A percentile compares a stretch with the other conserved stretches of the same genome.
Conservation (phyloP, 2,888 invertebrate genomes). For the Isotomurus palustris region DNA sequence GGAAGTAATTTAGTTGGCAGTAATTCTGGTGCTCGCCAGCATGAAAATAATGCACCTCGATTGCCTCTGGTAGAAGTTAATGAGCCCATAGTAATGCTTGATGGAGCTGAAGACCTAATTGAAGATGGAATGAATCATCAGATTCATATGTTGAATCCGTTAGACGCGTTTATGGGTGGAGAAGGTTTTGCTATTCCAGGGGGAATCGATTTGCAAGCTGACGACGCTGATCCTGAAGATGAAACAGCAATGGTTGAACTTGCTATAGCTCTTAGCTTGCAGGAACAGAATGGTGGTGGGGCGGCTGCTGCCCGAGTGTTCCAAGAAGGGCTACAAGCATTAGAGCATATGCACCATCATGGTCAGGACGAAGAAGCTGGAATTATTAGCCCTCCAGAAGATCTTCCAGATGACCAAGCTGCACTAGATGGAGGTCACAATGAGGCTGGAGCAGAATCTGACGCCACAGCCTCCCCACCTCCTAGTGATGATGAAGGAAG, state of each 20-base stretch:
- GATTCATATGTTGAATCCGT: slow-evolving; percentile 39
- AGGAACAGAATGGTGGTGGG: slow-evolving; percentile 66
- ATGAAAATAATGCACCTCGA: slow-evolving; percentile 11
- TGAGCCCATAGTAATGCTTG: slow-evolving; percentile 45
- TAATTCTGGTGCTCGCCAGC: background rate
- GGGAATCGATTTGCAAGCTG: slow-evolving; percentile 75
- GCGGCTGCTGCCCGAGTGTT: slow-evolving; percentile 53
- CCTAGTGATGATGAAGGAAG: slow-evolving; percentile 92
- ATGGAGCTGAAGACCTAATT: slow-evolving; percentile 39
- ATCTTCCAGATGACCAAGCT: slow-evolving; percentile 32
- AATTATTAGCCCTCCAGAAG: slow-evolving; percentile 41
- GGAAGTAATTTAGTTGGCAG: slow-evolving; percentile 1
- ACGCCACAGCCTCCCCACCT: slow-evolving; percentile 54
- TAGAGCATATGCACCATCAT: slow-evolving; percentile 46
- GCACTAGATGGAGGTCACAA: slow-evolving; percentile 20
- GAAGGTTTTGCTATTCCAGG: slow-evolving; percentile 42
- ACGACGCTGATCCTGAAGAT: slow-evolving; percentile 94
- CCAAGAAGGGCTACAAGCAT: slow-evolving; percentile 49
- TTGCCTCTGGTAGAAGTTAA: slow-evolving; percentile 44
- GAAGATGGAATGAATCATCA: no score
- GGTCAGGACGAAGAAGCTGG: slow-evolving; percentile 41
- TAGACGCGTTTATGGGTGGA: slow-evolving; percentile 45
- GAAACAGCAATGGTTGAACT: slow-evolving; percentile 96
- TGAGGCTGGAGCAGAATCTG: slow-evolving; percentile 42
- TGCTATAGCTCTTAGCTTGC: slow-evolving; percentile 89